Conservation (phyloP, 2,797 vertebrate genomes). For the Lepilemur septentrionalis region DNA sequence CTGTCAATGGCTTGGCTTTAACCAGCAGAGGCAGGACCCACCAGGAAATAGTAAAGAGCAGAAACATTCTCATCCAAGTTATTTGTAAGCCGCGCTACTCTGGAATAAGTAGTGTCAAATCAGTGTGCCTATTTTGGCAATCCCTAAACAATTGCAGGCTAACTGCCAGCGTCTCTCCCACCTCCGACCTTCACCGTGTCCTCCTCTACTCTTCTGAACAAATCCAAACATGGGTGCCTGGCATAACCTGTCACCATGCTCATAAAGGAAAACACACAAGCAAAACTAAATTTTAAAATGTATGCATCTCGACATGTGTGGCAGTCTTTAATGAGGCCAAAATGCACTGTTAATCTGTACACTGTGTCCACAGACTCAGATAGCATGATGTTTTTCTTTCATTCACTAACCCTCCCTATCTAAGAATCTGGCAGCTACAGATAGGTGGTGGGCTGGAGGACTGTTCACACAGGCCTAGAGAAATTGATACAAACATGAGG, state of each 20-base stretch:
- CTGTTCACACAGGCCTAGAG: not conserved
- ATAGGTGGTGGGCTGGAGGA: not conserved
- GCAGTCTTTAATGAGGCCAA: not conserved
- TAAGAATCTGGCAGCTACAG: not conserved
- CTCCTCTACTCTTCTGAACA: not conserved
- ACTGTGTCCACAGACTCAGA: not conserved
- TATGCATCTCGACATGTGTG: not conserved
- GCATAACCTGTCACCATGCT: not conserved
- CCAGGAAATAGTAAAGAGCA: not conserved
- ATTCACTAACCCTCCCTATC: not conserved
- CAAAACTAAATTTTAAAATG: not conserved
- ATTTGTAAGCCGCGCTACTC: not conserved
- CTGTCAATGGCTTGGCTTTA: not conserved
- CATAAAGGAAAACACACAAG: not conserved
- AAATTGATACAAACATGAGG: not conserved
- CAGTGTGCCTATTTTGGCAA: not conserved
- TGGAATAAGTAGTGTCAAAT: not conserved
- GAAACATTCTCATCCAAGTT: not conserved
- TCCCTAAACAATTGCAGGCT: not conserved
- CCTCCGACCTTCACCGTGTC: not conserved
- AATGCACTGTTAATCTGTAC: too few species aligned
- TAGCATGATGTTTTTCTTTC: not conserved
- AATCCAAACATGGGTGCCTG: not conserved
- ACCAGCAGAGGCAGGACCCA: not conserved
- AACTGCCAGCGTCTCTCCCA: not conserved